phyloP scores from a whole-genome alignment of 1,140 invertebrate genomes.

The Rhyacophila brunnea region DNA sequence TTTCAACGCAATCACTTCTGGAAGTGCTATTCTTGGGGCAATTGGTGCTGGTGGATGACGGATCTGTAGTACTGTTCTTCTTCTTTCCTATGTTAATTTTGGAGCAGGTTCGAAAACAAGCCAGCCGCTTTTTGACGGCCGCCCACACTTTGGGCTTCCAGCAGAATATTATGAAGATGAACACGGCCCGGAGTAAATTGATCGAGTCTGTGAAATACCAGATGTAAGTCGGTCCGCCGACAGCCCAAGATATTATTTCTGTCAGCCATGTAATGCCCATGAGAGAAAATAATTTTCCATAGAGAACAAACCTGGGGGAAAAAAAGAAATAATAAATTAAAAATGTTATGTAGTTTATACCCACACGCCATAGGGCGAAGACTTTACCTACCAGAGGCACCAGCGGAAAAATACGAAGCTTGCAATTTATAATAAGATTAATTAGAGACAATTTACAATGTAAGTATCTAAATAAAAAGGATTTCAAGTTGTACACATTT shows the following conservation, averaged over 20 bases:
- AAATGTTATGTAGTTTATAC: background rate
- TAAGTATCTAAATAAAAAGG: too few relatives aligned
- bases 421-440: too few relatives aligned
- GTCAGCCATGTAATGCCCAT: constrained; percentile 33
- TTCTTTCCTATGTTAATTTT: too few relatives aligned
- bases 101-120: background rate
- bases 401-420: too few relatives aligned
- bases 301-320: constrained; percentile 23
- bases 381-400: too few relatives aligned
- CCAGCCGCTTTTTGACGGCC: constrained; percentile 11
- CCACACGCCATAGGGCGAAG: too few relatives aligned
- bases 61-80: too few relatives aligned
- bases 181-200: constrained; percentile 28
- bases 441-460: too few relatives aligned
- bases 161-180: constrained; percentile 33
- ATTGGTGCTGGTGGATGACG: background rate
- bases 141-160: constrained; percentile 29
- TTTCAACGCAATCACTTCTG: background rate
- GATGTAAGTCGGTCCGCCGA: constrained; percentile 19
- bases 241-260: constrained; percentile 30
- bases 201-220: constrained; percentile 31
- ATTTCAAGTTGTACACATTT: too few relatives aligned
- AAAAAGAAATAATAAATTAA: constrained; percentile 8
- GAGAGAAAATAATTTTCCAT: constrained; percentile 28
- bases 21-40: background rate